These are phyloP conservation scores for Machaerirhynchus nigripectus DNA, from an alignment of 2,113 vertebrate genomes.

Conservation along the genomic window DNA sequence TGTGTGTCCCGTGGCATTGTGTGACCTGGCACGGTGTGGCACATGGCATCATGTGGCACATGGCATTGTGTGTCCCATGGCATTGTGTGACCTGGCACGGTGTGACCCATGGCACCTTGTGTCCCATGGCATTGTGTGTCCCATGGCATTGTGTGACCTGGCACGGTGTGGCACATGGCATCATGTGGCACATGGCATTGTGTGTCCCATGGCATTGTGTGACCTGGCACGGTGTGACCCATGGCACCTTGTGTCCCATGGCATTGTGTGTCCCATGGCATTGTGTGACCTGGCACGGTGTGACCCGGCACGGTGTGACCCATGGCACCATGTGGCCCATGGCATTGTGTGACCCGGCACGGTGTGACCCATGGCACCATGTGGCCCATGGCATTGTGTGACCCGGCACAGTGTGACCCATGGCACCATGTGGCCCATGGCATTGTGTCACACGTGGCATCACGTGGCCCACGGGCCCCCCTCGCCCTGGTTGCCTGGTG, in stretches of 20 bases:
- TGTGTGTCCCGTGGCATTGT: background rate
- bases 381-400: background rate
- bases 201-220: background rate
- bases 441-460: accelerated
- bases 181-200: too few species aligned
- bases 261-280: background rate
- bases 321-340: too few species aligned
- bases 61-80: background rate
- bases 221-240: background rate
- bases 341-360: background rate
- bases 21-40: background rate
- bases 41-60: background rate
- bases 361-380: too few species aligned
- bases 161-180: too few species aligned
- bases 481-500: background rate
- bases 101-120: background rate
- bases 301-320: too few species aligned
- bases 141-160: background rate
- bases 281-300: background rate
- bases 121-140: too few species aligned
- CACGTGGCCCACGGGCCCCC: accelerated
- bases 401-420: too few species aligned
- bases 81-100: background rate
- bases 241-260: too few species aligned
- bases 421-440: accelerated